Conservation (phyloP, 1,140 invertebrate species). For the Latrodectus geometricus region DNA sequence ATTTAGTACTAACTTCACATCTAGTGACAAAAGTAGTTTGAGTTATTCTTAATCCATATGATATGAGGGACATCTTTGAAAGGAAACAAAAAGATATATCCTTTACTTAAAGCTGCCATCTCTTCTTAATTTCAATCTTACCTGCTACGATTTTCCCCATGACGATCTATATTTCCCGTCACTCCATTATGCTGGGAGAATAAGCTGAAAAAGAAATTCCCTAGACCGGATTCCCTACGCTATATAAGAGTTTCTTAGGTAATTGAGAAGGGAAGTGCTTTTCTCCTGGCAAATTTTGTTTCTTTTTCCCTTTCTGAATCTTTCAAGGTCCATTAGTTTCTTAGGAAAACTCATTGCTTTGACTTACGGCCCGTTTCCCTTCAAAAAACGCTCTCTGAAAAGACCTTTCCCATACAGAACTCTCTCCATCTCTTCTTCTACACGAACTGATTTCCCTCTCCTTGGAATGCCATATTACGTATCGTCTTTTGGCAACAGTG, state of each 20-base stretch:
- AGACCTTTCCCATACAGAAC: not conserved
- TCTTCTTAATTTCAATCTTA: too few relatives aligned
- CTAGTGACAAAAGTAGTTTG: too few relatives aligned
- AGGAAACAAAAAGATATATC: too few relatives aligned
- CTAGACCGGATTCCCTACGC: too few relatives aligned
- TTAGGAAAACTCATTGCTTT: conserved; percentile 25
- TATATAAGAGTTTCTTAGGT: conserved; percentile 5
- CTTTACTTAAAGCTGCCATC: too few relatives aligned
- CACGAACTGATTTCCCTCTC: not conserved
- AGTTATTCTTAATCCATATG: too few relatives aligned
- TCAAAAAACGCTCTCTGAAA: conserved; percentile 8
- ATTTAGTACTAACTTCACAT: too few relatives aligned
- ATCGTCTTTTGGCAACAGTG: not conserved
- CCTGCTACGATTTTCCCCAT: too few relatives aligned
- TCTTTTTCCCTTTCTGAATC: not conserved
- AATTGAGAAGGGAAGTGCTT: conserved; percentile 26
- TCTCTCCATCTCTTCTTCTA: not conserved
- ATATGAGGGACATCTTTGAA: too few relatives aligned
- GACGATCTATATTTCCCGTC: too few relatives aligned
- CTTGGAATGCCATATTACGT: conserved; percentile 14
- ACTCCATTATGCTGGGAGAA: too few relatives aligned
- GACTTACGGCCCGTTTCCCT: conserved; percentile 21
- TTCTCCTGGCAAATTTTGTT: not conserved
- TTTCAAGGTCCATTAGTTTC: conserved; percentile 44
- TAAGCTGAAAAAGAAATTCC: too few relatives aligned